Evolutionary conservation across 2,797 vertebrate species (phyloP), one percentile per base, ranked within the genome.

Genomic region (Sitta carolinensis): DNA sequence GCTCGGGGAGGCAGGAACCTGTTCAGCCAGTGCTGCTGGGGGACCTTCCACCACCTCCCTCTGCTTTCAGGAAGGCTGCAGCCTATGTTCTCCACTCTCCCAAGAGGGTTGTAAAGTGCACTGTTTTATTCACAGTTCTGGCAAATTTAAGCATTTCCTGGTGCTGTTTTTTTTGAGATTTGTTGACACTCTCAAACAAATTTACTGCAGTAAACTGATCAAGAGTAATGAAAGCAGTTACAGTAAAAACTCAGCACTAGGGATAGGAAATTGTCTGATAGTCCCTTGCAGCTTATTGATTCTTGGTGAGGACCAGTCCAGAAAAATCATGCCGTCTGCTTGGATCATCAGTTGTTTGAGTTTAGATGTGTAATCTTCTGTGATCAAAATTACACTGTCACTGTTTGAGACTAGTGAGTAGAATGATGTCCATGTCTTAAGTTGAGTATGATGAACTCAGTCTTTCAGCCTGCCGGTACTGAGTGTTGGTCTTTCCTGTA

Each of bases 161-260:
- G 14, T 61, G 38, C 45, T 67, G 8, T 0, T 4, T 4, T 78
- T 68, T 63, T 0, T 2, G 0, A 38, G 50, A 27, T 42, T 34
- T 50, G 11, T 81, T 68, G 20, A 6, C 6, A 2, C 12, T 57
- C 36, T 73, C 36, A 42, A 43, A 34, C 52, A 16, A 84, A 61
- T 11, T 58, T 61, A 17, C 1, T 80, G 54, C 27, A 51, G 51
- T 77, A 74, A 93, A 82, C 48, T 19, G 21, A 40, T 76, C 17
- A 59, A 50, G 54, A 84, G 18, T 51, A 79, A 42, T 15, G 6
- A 77, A 89, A 79, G 29, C 27, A 29, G 40, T 26, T 85, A 25
- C 6, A 45, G 45, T 84, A 83, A 70, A 90, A 79, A 45, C 30
- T 91, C 52, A 22, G 47, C 26, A 0, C 7, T 32, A 63, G 36